A percentile compares a stretch with the other conserved stretches of the same genome.
Evolutionary conservation across 2,888 invertebrate genomes (phyloP).

Genomic region (Deilephila porcellus): DNA sequence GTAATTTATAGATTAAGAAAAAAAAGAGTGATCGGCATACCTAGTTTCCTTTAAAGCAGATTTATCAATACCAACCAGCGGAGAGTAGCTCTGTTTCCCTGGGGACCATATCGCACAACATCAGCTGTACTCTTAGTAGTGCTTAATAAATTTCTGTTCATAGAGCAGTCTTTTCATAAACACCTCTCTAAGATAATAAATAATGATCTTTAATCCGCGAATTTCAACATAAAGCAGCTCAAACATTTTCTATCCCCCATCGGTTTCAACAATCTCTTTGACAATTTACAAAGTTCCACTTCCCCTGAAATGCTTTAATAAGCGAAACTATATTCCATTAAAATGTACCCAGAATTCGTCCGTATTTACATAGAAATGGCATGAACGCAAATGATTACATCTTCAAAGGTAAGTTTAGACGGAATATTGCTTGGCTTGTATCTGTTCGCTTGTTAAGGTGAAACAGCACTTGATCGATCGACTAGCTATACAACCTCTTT

Average conservation of each 20-base stretch:
- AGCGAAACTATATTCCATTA: not conserved
- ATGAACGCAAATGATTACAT: not conserved
- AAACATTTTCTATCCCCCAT: not conserved
- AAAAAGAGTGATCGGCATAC: too few species aligned
- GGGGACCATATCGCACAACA: too few species aligned
- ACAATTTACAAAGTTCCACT: not conserved
- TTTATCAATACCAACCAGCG: too few species aligned
- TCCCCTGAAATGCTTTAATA: not conserved
- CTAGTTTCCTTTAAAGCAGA: too few species aligned
- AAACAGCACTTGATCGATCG: constrained; percentile 6
- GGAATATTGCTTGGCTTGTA: not conserved
- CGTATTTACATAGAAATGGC: not conserved
- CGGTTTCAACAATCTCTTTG: not conserved
- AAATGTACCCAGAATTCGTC: not conserved
- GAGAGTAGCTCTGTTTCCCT: too few species aligned
- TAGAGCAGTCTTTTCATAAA: too few species aligned
- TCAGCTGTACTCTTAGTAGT: too few species aligned
- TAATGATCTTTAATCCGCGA: not conserved
- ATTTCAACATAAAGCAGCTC: not conserved
- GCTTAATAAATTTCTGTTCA: too few species aligned
- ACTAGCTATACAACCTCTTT: not conserved
- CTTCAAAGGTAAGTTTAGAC: not conserved
- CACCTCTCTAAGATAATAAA: too few species aligned
- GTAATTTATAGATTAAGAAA: too few species aligned
- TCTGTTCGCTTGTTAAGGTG: not conserved